Conservation (phyloP, 2,797 vertebrate genomes). For the Melanotaenia pygmaea region DNA sequence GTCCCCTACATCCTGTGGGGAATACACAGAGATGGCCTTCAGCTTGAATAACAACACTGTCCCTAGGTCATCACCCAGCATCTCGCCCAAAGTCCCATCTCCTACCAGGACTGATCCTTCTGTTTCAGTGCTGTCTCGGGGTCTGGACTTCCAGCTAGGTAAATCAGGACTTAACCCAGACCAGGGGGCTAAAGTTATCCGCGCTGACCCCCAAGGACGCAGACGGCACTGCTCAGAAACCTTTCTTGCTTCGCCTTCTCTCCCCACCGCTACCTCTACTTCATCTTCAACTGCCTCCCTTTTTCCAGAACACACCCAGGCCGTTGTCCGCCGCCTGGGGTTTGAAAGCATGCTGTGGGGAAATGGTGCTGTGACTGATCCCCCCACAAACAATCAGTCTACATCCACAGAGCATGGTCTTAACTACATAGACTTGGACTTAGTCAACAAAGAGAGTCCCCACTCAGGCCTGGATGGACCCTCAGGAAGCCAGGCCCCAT, state of each 20-base stretch:
- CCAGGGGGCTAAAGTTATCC: conserved; percentile 82
- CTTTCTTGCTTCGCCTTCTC: conserved; percentile 75
- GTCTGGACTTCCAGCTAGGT: conserved; percentile 78
- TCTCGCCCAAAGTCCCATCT: conserved; percentile 75
- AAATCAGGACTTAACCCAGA: conserved; percentile 81
- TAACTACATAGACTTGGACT: conserved; percentile 88
- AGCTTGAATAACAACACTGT: conserved; percentile 67
- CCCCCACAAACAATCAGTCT: conserved; percentile 60
- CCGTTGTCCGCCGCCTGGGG: conserved; percentile 76
- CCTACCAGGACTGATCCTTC: conserved; percentile 72
- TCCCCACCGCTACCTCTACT: conserved; percentile 64
- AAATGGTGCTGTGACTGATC: conserved; percentile 69
- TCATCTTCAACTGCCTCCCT: conserved; percentile 79
- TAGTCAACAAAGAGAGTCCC: conserved; percentile 76
- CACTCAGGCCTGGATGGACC: conserved; percentile 71
- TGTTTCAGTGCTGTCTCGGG: conserved; percentile 65
- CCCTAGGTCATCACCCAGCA: conserved; percentile 56
- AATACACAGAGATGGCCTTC: conserved; percentile 84
- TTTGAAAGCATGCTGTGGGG: conserved; percentile 80
- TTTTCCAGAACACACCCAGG: conserved; percentile 81
- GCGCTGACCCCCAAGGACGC: conserved; percentile 82
- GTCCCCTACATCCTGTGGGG: conserved; percentile 74
- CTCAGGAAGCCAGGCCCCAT: conserved; percentile 68
- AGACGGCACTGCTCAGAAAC: conserved; percentile 84
- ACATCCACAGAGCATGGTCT: conserved; percentile 78